Evolutionary conservation across 2,888 invertebrate species (phyloP).

Genomic region (Cheilosia variabilis): DNA sequence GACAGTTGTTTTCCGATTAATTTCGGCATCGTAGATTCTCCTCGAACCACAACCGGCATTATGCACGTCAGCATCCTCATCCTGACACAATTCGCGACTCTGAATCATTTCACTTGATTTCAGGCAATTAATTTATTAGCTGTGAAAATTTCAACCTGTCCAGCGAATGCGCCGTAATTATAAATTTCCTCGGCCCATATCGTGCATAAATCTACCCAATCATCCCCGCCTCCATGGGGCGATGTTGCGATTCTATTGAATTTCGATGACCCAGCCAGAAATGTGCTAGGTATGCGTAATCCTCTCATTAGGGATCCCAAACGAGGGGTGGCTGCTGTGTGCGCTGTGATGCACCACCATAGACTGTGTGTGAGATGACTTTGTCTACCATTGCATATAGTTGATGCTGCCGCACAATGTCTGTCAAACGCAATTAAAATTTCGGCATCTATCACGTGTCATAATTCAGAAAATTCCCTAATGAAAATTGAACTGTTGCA

Average conservation of each 20-base stretch:
- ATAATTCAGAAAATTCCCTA: slow-evolving; percentile 73
- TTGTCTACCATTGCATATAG: slow-evolving; percentile 21
- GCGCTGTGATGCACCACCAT: neutral
- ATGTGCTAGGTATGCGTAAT: slow-evolving; percentile 46
- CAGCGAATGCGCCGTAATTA: slow-evolving; percentile 43
- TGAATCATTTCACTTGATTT: slow-evolving; percentile 66
- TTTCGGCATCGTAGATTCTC: slow-evolving; percentile 7
- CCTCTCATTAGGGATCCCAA: slow-evolving; percentile 51
- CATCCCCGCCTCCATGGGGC: neutral
- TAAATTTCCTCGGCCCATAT: slow-evolving; percentile 36
- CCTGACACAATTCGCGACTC: slow-evolving; percentile 38
- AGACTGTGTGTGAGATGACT: slow-evolving; percentile 21
- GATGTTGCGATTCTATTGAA: slow-evolving; percentile 46
- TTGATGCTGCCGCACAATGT: slow-evolving; percentile 30
- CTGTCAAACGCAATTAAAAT: slow-evolving; percentile 69
- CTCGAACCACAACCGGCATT: slow-evolving; percentile 25
- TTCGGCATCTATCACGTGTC: slow-evolving; percentile 72
- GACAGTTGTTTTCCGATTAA: slow-evolving; percentile 52
- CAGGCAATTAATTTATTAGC: slow-evolving; percentile 77
- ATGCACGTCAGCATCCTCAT: slow-evolving; percentile 37
- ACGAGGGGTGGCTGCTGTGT: neutral
- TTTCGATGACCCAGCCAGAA: slow-evolving; percentile 58
- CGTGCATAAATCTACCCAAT: neutral
- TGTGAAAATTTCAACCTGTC: slow-evolving; percentile 77
- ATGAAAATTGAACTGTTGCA: slow-evolving; percentile 73